A percentile compares a stretch with the other conserved stretches of the same genome.
Conservation (phyloP, 92 coral and sea anemone genomes). For the Zoanthus gigantus region DNA sequence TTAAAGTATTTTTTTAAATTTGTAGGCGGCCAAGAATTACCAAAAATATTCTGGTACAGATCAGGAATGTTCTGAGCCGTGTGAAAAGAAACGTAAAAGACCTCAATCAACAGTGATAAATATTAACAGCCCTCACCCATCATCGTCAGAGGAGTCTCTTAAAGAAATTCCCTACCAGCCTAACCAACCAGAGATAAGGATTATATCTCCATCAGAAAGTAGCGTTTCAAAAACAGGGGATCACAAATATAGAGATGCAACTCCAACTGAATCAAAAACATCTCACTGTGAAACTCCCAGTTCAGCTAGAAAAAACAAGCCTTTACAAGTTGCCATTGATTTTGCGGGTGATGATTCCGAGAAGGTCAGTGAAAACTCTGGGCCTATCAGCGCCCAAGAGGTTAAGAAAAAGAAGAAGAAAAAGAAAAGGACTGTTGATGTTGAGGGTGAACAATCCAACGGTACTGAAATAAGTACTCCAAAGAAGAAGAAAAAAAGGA, state of each 20-base stretch:
- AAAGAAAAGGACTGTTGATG: slow-evolving; percentile 14
- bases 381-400: not conserved
- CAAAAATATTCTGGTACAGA: slow-evolving; percentile 38
- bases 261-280: not conserved
- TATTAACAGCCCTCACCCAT: slow-evolving; percentile 14
- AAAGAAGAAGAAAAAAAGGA: slow-evolving; percentile 36
- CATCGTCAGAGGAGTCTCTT: slow-evolving; percentile 45
- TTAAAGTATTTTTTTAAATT: not conserved
- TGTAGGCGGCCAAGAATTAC: slow-evolving; percentile 34
- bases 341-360: not conserved
- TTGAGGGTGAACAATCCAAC: slow-evolving; percentile 26
- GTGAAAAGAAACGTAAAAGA: not conserved
- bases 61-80: not conserved
- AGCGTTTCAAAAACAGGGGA: not conserved
- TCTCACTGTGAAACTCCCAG: not conserved
- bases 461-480: slow-evolving; percentile 29
- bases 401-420: slow-evolving; percentile 33
- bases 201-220: not conserved
- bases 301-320: slow-evolving; percentile 13
- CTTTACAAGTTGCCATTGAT: slow-evolving; percentile 27
- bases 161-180: slow-evolving; percentile 37
- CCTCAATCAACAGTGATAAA: slow-evolving; percentile 12
- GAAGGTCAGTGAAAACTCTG: slow-evolving; percentile 13
- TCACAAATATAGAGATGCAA: not conserved
- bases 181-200: not conserved